These are phyloP conservation scores for Osmerus mordax DNA, from an alignment of 2,113 vertebrate species.

Conservation along the genomic window DNA sequence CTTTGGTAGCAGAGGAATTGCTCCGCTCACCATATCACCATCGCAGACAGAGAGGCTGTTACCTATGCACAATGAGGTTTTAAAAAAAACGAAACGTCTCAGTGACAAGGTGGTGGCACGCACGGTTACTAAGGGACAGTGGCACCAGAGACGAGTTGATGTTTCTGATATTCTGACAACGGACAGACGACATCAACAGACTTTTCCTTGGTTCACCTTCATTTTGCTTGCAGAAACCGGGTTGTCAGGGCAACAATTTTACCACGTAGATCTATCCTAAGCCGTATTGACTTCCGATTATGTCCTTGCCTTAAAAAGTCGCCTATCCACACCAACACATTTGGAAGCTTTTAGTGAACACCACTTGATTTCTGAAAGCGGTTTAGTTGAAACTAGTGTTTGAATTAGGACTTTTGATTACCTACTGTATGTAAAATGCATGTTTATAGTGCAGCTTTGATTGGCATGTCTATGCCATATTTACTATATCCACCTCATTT, in stretches of 20 bases:
- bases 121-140: constrained; percentile 36
- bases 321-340: constrained; percentile 35
- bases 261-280: constrained; percentile 57
- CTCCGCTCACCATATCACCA: constrained; percentile 72
- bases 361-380: constrained; percentile 67
- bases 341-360: constrained; percentile 60
- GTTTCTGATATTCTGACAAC: not conserved
- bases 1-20: constrained; percentile 86
- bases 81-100: constrained; percentile 24
- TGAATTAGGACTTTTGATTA: constrained; percentile 57
- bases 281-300: constrained; percentile 60
- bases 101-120: constrained; percentile 25
- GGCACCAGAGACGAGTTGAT: constrained; percentile 24
- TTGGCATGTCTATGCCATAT: constrained; percentile 55
- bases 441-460: constrained; percentile 75
- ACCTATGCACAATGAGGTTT: constrained; percentile 91
- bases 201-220: constrained; percentile 42
- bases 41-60: constrained; percentile 70
- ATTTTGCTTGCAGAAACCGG: constrained; percentile 58
- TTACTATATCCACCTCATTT: constrained; percentile 59
- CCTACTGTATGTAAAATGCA: constrained; percentile 66
- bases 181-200: constrained; percentile 40
- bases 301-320: constrained; percentile 75
- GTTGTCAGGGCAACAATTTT: constrained; percentile 52
- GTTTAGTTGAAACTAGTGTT: constrained; percentile 69